These are phyloP conservation scores for Macrophya alboannulata DNA, from an alignment of 2,888 invertebrate species.

Conservation along the genomic window DNA sequence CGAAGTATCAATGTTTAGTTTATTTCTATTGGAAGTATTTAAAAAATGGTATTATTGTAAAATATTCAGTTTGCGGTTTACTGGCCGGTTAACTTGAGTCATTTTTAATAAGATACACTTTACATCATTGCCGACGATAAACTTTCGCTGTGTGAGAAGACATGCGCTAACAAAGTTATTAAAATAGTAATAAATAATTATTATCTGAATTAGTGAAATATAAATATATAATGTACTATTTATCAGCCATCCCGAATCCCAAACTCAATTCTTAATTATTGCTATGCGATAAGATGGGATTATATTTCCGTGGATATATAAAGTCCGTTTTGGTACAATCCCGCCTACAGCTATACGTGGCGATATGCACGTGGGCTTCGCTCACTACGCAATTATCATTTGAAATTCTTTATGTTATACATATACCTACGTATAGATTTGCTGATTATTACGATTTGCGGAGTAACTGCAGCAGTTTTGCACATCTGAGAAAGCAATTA, in stretches of 20 bases:
- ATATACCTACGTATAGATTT: too few relatives aligned
- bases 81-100: neutral
- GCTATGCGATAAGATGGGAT: neutral
- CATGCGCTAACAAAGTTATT: neutral
- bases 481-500: conserved; percentile 6
- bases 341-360: neutral
- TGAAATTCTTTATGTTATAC: neutral
- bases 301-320: neutral
- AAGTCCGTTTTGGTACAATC: neutral
- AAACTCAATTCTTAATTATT: neutral
- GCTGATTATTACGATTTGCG: neutral
- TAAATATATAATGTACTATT: too few relatives aligned
- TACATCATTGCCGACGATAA: neutral
- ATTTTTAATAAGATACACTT: neutral
- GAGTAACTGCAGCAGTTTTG: neutral
- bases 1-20: neutral
- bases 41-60: neutral
- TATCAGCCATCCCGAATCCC: too few relatives aligned
- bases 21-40: neutral
- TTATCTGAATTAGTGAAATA: neutral
- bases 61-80: neutral
- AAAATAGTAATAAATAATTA: neutral
- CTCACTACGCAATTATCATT: neutral
- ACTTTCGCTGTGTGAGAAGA: neutral
- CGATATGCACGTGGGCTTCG: neutral